Percentiles rank a stretch among this genome's conserved stretches.
Conservation (phyloP, 2,888 invertebrate genomes). For the Helicoverpa assulta region DNA sequence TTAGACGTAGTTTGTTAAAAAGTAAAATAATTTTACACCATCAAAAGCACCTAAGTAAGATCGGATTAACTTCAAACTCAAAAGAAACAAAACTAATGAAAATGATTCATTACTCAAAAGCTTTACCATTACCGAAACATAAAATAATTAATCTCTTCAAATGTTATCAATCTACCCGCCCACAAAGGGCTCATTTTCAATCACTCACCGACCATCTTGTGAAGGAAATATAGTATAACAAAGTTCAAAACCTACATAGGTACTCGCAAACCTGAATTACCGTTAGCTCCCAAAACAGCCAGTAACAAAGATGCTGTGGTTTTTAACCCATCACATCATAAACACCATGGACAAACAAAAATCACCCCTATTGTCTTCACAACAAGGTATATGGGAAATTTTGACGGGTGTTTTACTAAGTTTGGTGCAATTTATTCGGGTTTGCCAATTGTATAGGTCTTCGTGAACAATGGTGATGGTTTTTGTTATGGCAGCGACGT, state of each 20-base stretch:
- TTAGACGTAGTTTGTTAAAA: too few relatives aligned
- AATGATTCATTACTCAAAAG: conserved; percentile 7
- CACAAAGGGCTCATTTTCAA: conserved; percentile 20
- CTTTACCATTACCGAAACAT: neutral
- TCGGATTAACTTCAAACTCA: neutral
- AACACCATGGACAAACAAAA: conserved; percentile 7
- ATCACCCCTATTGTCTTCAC: conserved; percentile 27
- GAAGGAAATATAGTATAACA: conserved; percentile 51
- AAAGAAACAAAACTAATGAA: neutral
- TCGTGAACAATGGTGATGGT: conserved; percentile 73
- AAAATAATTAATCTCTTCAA: conserved; percentile 20
- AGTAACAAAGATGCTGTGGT: conserved; percentile 80
- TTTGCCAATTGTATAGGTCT: conserved; percentile 65
- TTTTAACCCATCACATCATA: conserved; percentile 34
- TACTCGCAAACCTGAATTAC: conserved; percentile 79
- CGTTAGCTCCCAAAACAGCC: conserved; percentile 78
- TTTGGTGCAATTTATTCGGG: conserved; percentile 65
- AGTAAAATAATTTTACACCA: too few relatives aligned
- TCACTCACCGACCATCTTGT: conserved; percentile 28
- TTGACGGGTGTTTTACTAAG: neutral
- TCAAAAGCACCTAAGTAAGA: too few relatives aligned
- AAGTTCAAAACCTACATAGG: conserved; percentile 56
- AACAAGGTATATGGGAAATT: conserved; percentile 36
- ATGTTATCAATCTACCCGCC: conserved; percentile 20
- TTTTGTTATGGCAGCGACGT: conserved; percentile 50